Conservation (phyloP, 2,113 vertebrate species). For the Trinectes maculatus region DNA sequence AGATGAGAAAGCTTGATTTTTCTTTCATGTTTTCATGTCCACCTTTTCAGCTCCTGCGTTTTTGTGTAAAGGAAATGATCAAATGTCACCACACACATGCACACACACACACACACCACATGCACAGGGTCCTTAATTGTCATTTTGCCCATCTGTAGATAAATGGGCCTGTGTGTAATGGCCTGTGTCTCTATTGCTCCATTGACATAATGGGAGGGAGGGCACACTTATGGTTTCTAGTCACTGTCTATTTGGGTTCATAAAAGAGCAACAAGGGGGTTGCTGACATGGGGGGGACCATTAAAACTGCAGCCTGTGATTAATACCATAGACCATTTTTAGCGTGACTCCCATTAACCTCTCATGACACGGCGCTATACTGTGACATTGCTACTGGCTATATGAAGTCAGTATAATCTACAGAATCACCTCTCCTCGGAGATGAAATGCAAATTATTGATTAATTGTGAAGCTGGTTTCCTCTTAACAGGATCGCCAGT, state of each 20-base stretch:
- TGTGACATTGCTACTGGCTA: slow-evolving; percentile 28
- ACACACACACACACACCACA: slow-evolving; percentile 11
- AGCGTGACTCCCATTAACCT: slow-evolving; percentile 66
- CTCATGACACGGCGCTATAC: slow-evolving; percentile 28
- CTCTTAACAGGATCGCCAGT: slow-evolving; percentile 12
- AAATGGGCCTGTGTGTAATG: slow-evolving; percentile 72
- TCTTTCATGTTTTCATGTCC: slow-evolving; percentile 39
- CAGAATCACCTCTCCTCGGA: background rate
- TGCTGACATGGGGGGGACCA: slow-evolving; percentile 30
- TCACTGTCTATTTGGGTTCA: slow-evolving; percentile 46
- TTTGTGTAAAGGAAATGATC: slow-evolving; percentile 43
- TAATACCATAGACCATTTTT: slow-evolving; percentile 46
- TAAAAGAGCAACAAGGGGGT: slow-evolving; percentile 46
- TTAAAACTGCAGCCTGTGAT: slow-evolving; percentile 58
- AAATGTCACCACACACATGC: slow-evolving; percentile 39
- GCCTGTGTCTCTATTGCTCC: slow-evolving; percentile 58
- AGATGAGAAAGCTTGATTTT: slow-evolving; percentile 28
- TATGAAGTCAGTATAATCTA: slow-evolving; percentile 32
- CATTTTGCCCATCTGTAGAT: slow-evolving; percentile 58
- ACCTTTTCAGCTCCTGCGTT: slow-evolving; percentile 28
- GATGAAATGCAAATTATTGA: slow-evolving; percentile 28
- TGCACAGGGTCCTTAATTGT: slow-evolving; percentile 46
- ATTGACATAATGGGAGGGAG: slow-evolving; percentile 68
- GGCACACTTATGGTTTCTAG: slow-evolving; percentile 53
- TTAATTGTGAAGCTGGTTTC: slow-evolving; percentile 17